Percentiles rank a stretch among this genome's conserved stretches.
phyloP scores from a whole-genome alignment of 2,888 invertebrate species.

The Luperina testacea region DNA sequence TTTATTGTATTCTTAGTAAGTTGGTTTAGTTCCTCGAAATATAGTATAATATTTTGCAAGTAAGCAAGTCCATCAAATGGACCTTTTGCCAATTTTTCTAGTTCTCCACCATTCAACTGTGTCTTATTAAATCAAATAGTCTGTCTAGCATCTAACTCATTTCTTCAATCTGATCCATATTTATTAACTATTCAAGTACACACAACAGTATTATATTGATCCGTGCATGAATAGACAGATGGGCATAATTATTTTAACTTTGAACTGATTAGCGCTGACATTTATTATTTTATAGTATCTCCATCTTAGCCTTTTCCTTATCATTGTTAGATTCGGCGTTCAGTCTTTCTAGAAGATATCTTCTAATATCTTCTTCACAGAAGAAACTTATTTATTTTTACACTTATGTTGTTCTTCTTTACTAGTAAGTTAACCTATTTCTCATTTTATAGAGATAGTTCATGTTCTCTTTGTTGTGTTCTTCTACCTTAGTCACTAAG shows the following conservation, averaged over 20 bases:
- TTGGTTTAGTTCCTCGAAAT: not conserved
- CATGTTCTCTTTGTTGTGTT: not conserved
- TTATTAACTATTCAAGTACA: conserved; percentile 13
- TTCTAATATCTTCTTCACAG: not conserved
- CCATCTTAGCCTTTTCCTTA: not conserved
- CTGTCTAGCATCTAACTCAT: not conserved
- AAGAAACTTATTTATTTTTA: not conserved
- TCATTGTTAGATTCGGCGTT: not conserved
- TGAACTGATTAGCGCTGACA: conserved; percentile 34
- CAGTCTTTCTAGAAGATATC: not conserved
- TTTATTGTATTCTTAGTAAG: not conserved
- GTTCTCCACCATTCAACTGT: not conserved
- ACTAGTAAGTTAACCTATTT: not conserved
- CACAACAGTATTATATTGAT: conserved; percentile 34
- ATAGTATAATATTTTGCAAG: not conserved
- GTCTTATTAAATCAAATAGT: not conserved
- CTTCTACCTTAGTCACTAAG: not conserved
- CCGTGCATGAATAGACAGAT: conserved; percentile 45
- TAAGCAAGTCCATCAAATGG: not conserved
- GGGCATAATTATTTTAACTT: conserved; percentile 45
- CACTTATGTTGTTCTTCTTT: not conserved
- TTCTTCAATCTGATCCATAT: conserved; percentile 24
- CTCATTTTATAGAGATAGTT: not conserved
- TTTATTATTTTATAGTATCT: conserved; percentile 3
- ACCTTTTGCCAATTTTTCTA: not conserved